phyloP scores from a whole-genome alignment of 1,140 invertebrate species.

The Asobara japonica region DNA sequence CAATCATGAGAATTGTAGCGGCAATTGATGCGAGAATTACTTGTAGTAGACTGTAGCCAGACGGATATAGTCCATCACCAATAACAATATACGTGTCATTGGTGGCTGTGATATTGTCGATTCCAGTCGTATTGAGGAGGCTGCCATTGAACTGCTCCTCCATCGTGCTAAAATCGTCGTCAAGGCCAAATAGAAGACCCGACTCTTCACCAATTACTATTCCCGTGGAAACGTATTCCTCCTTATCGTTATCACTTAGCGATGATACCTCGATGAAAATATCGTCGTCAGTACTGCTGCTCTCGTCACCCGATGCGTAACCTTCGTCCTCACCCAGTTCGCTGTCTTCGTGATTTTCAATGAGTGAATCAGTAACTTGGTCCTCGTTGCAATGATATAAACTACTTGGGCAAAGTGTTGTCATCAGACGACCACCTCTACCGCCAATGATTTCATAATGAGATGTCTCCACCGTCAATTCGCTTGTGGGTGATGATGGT shows the following conservation, averaged over 20 bases:
- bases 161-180: constrained; percentile 49
- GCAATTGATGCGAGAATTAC: constrained; percentile 90
- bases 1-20: constrained; percentile 93
- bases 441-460: not conserved
- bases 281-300: constrained; percentile 11
- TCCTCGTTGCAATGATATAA: not conserved
- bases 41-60: constrained; percentile 85
- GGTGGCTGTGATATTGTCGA: constrained; percentile 34
- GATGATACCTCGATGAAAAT: constrained; percentile 7
- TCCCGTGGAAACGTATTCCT: not conserved
- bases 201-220: not conserved
- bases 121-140: constrained; percentile 48
- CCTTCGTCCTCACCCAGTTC: constrained; percentile 33
- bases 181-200: constrained; percentile 20
- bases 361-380: not conserved
- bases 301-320: constrained; percentile 36
- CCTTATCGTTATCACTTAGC: constrained; percentile 25
- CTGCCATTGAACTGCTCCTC: constrained; percentile 49
- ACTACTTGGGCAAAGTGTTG: not conserved
- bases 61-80: constrained; percentile 76
- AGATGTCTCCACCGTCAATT: not conserved
- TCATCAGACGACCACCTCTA: not conserved
- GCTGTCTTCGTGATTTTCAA: not conserved
- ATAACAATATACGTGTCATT: constrained; percentile 58
- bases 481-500: not conserved